Percentiles rank a stretch among this genome's conserved stretches.
phyloP scores from a whole-genome alignment of 2,113 vertebrate genomes.

The Chamaetylas fuelleborni region DNA sequence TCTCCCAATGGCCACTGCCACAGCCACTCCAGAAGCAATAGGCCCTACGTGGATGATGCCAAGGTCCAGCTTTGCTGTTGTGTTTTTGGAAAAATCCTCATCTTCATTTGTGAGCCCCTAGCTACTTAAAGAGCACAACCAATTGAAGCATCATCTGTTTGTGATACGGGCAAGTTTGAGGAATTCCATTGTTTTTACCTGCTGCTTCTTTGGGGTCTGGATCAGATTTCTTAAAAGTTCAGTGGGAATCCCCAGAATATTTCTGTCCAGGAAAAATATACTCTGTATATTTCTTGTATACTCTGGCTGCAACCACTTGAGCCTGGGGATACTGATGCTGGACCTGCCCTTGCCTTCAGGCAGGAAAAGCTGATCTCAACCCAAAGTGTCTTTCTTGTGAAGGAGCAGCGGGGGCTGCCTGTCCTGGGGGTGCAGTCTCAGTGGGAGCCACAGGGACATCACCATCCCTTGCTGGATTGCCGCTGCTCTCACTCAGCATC shows the following conservation, averaged over 20 bases:
- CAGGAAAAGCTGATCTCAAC: not conserved
- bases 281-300: not conserved
- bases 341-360: not conserved
- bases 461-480: not conserved
- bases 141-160: not conserved
- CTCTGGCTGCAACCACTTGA: not conserved
- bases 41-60: not conserved
- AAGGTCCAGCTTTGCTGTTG: not conserved
- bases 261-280: not conserved
- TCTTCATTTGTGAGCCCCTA: not conserved
- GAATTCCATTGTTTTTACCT: not conserved
- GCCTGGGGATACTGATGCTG: not conserved
- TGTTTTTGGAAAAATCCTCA: not conserved
- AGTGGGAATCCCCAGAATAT: accelerated
- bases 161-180: not conserved
- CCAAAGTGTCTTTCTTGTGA: not conserved
- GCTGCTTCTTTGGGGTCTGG: not conserved
- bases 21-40: not conserved
- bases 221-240: not conserved
- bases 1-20: not conserved
- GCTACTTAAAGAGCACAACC: not conserved
- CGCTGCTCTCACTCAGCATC: not conserved
- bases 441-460: not conserved
- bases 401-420: not conserved
- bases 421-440: not conserved